Evolutionary conservation across 2,113 vertebrate species (phyloP).

Genomic region (Hyla sarda): DNA sequence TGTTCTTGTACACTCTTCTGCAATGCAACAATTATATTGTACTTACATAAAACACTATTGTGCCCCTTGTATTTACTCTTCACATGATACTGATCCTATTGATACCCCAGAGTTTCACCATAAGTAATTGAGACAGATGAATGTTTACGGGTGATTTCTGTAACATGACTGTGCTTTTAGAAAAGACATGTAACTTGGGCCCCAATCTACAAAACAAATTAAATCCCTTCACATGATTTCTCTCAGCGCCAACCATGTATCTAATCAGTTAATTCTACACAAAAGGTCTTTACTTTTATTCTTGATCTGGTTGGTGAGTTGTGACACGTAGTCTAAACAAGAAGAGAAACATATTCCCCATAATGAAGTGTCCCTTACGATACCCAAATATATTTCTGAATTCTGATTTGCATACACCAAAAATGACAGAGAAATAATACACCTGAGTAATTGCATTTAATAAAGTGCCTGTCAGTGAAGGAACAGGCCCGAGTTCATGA

Average conservation of each 20-base stretch:
- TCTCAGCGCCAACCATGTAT: background rate
- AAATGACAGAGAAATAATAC: slow-evolving; percentile 27
- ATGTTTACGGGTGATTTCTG: background rate
- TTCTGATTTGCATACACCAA: slow-evolving; percentile 27
- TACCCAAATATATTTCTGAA: slow-evolving; percentile 25
- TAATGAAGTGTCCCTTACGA: slow-evolving; percentile 7
- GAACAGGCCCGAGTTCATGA: slow-evolving; percentile 7
- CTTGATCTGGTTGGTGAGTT: background rate
- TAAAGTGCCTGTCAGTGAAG: slow-evolving; percentile 21
- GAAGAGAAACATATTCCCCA: slow-evolving; percentile 1
- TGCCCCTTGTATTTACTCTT: background rate
- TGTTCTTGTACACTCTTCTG: too few species aligned
- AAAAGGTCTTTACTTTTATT: background rate
- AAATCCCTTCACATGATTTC: background rate
- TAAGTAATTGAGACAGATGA: background rate
- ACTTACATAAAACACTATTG: too few species aligned
- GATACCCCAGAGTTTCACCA: background rate
- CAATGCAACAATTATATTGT: too few species aligned
- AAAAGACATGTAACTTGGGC: background rate
- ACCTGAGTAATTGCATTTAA: slow-evolving; percentile 44
- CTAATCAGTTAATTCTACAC: background rate
- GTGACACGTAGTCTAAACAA: background rate
- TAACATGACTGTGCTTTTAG: background rate
- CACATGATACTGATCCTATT: too few species aligned
- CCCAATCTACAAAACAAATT: background rate